A percentile compares a stretch with the other conserved stretches of the same genome.
phyloP scores from a whole-genome alignment of 2,888 invertebrate genomes.

The Agonopterix alstromeriana region DNA sequence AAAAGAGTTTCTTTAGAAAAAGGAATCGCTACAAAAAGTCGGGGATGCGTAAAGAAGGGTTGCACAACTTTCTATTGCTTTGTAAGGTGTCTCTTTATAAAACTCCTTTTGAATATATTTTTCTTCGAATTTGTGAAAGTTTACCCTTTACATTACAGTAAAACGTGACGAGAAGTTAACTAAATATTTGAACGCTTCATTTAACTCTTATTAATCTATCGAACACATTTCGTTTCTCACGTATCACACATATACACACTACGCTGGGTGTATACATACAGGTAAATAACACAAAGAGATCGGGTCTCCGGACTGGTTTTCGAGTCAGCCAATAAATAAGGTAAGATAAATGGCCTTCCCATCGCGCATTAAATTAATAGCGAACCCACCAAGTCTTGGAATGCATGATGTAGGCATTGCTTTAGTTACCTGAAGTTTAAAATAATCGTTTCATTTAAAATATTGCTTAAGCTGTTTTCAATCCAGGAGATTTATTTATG shows the following conservation, averaged over 20 bases:
- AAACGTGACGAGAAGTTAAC: constrained; percentile 17
- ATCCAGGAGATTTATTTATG: too few species aligned
- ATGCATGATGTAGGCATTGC: constrained; percentile 51
- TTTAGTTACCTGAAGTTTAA: constrained; percentile 39
- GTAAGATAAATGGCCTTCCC: constrained; percentile 72
- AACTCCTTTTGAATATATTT: constrained; percentile 27
- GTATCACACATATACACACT: constrained; percentile 29
- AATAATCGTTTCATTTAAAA: constrained; percentile 37
- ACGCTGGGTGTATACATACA: constrained; percentile 35
- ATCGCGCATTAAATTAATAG: constrained; percentile 73
- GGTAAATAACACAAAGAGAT: constrained; percentile 50
- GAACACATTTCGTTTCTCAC: constrained; percentile 24
- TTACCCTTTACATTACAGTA: constrained; percentile 40
- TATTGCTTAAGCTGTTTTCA: too few species aligned
- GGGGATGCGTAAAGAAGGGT: constrained; percentile 65
- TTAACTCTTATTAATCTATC: constrained; percentile 32
- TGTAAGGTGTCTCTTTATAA: constrained; percentile 59
- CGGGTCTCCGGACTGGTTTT: constrained; percentile 62
- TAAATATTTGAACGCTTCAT: constrained; percentile 32
- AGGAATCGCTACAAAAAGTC: constrained; percentile 52
- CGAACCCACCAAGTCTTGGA: constrained; percentile 55
- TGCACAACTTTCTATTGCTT: constrained; percentile 75
- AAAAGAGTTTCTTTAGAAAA: constrained; percentile 53
- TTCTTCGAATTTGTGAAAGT: constrained; percentile 68
- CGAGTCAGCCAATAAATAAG: constrained; percentile 71